phyloP scores from a whole-genome alignment of 2,797 vertebrate genomes.

The Lemur catta region DNA sequence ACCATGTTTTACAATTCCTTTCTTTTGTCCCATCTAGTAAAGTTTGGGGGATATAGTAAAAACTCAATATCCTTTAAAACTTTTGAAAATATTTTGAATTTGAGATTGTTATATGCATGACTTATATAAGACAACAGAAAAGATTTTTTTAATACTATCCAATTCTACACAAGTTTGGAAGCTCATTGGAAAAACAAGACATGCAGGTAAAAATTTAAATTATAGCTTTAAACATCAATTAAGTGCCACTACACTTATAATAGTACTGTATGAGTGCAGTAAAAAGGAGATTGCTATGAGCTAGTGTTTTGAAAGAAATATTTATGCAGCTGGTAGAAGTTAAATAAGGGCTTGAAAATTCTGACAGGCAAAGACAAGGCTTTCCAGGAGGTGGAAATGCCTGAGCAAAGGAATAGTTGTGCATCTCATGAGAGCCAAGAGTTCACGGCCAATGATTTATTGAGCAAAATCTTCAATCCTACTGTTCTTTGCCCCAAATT shows the following conservation, averaged over 20 bases:
- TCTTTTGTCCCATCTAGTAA: background rate
- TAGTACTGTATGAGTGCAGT: background rate
- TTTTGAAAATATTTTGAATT: background rate
- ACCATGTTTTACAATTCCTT: background rate
- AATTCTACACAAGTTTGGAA: conserved; percentile 5
- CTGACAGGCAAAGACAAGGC: conserved; percentile 56
- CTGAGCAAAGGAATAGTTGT: background rate
- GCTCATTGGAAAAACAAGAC: conserved; percentile 25
- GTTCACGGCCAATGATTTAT: background rate
- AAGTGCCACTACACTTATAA: conserved; percentile 30
- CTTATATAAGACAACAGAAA: background rate
- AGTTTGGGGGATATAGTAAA: background rate
- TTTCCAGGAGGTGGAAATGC: conserved; percentile 55
- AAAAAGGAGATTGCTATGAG: conserved; percentile 19
- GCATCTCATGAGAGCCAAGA: background rate
- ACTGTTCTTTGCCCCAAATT: background rate
- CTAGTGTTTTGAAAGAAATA: conserved; percentile 56
- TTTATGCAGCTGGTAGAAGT: conserved; percentile 64
- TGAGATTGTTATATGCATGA: background rate
- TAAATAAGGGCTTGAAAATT: conserved; percentile 59
- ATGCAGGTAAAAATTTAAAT: conserved; percentile 51
- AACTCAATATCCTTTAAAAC: background rate
- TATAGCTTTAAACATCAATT: conserved; percentile 15
- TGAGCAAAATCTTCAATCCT: conserved; percentile 5
- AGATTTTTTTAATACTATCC: background rate